Percentiles rank a stretch among this genome's conserved stretches.
Evolutionary conservation across 2,888 invertebrate genomes (phyloP).

Genomic region (Tortricodes alternella): DNA sequence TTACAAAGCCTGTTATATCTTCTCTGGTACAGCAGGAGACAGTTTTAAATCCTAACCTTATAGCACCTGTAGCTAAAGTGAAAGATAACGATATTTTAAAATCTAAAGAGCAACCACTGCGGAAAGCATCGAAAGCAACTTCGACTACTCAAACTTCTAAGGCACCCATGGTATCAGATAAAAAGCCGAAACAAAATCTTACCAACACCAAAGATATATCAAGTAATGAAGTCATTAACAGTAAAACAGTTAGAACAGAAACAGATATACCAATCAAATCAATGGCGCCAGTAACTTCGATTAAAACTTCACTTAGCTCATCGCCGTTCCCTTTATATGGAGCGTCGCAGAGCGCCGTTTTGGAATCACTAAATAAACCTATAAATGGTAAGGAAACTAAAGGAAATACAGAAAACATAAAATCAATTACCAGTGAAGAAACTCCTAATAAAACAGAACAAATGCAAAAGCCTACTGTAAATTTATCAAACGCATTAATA

Average conservation of each 20-base stretch:
- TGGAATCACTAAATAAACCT: background rate
- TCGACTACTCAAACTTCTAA: slow-evolving; percentile 19
- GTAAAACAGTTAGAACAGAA: background rate
- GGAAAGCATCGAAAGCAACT: slow-evolving; percentile 10
- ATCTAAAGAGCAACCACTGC: slow-evolving; percentile 48
- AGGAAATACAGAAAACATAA: background rate
- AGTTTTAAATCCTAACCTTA: background rate
- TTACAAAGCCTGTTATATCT: background rate
- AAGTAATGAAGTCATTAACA: background rate
- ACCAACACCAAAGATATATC: background rate
- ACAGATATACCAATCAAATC: background rate
- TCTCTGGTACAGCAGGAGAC: background rate
- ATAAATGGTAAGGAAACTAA: background rate
- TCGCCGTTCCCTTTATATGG: background rate
- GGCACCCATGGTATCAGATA: background rate
- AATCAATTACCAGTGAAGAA: background rate
- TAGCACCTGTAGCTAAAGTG: background rate
- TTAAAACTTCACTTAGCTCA: background rate
- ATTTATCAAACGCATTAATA: background rate
- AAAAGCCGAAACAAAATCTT: slow-evolving; percentile 9
- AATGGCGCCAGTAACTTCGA: background rate
- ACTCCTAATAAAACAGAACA: background rate
- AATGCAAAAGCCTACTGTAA: background rate
- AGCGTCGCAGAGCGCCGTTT: background rate
- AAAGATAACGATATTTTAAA: slow-evolving; percentile 30